Conservation (phyloP, 2,797 vertebrate species). For the Cyprinella venusta region DNA sequence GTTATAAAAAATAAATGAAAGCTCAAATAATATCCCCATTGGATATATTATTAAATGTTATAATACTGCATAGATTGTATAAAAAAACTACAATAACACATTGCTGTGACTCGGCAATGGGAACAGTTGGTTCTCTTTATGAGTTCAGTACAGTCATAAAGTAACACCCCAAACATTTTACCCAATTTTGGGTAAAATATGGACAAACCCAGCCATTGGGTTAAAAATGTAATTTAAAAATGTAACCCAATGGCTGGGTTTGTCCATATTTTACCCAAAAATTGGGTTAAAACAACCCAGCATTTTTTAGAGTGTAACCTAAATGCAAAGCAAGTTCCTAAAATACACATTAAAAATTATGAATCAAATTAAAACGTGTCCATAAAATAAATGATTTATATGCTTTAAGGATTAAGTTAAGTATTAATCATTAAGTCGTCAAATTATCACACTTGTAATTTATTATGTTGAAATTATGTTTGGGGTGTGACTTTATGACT, state of each 20-base stretch:
- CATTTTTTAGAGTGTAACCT: no score
- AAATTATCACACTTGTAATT: background rate
- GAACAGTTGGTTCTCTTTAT: background rate
- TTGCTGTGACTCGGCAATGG: background rate
- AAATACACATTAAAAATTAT: background rate
- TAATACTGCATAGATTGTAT: background rate
- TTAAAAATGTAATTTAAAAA: no score
- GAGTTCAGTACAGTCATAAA: background rate
- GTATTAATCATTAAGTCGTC: background rate
- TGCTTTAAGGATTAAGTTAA: background rate
- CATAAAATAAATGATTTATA: background rate
- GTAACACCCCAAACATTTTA: slow-evolving; percentile 31
- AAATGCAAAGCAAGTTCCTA: background rate
- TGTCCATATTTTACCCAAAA: no score
- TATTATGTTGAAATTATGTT: slow-evolving; percentile 17
- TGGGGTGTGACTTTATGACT: slow-evolving; percentile 28
- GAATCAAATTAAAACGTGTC: background rate
- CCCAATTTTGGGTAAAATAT: no score
- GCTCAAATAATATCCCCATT: background rate
- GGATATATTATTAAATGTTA: background rate
- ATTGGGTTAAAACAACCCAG: no score
- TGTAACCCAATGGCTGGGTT: no score
- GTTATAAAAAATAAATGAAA: background rate
- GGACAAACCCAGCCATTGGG: no score
- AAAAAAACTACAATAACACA: background rate